Base-by-base conservation (phyloP, 2,888 invertebrate genomes). In the Himalopsyche tibetana region DNA sequence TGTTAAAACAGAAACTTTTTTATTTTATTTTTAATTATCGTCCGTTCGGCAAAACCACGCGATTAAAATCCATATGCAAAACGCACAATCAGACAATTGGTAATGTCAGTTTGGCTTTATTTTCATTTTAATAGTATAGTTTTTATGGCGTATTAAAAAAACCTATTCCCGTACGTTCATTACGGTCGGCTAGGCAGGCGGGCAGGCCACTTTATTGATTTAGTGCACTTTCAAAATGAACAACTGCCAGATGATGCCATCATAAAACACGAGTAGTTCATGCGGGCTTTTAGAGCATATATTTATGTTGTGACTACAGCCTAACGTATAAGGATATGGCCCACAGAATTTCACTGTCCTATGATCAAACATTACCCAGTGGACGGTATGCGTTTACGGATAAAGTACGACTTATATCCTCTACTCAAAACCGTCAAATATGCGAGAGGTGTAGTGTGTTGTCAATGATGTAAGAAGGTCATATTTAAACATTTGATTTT, bases 231-330 rank as follows among this genome's bases (percentile, higher is more conserved):
- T 83, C 55, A 28, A 82, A 81, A 63, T 82, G 85, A 84, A 85
- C 87, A 85, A 84, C 87, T 82, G 86, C 86, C 86, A 86, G 85
- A 82, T 87, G 87, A 87, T 87, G 87, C 87, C 82, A 69, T 84
- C 87, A 85, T 85, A 85, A 85, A 87, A 82, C 79, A 85, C 80
- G 42, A 82, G 81, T 82, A 82, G 55, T 85, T 84, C 87, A 79
- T 81, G 87, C 85, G 87, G 84, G 85, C 87, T 87, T 85, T 87
- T 82, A 85, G 63, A 19, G 80, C 83, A 79, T 84, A 51, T 51
- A 84, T 85, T 87, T 87, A 87, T 85, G 85, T 56, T 28, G 74
- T 38, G 74, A 38, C 74, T 74, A 74, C 38, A 74, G 38, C 74
- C 74, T 38, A 15, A 38, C 74, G 74, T 38, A 74, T 74, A 38